These are phyloP conservation scores for Nautilus pompilius DNA, from an alignment of 1,140 invertebrate species.

Conservation along the genomic window DNA sequence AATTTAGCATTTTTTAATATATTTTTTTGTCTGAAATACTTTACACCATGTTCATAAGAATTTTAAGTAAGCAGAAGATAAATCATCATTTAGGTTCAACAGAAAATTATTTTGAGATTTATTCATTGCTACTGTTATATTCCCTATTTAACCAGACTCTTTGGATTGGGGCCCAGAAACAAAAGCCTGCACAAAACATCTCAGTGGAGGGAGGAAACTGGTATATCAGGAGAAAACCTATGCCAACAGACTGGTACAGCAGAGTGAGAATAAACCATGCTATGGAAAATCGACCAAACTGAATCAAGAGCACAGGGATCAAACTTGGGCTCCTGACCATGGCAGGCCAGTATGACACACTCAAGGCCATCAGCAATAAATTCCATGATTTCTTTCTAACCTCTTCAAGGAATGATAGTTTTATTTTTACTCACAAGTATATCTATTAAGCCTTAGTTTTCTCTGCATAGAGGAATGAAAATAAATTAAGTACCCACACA, in stretches of 20 bases:
- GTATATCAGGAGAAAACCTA: too few species aligned
- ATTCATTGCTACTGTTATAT: too few species aligned
- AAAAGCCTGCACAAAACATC: too few species aligned
- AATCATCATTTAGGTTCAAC: too few species aligned
- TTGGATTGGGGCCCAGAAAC: too few species aligned
- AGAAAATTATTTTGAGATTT: too few species aligned
- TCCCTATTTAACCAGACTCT: too few species aligned
- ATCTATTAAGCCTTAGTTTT: neutral
- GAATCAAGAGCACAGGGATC: neutral
- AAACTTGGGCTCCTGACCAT: neutral
- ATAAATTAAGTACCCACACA: conserved; percentile 35
- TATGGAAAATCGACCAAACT: too few species aligned
- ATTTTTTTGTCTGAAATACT: neutral
- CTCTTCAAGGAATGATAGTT: neutral
- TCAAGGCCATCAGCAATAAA: neutral
- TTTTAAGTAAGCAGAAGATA: neutral
- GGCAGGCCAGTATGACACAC: neutral
- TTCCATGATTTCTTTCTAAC: neutral
- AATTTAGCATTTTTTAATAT: neutral
- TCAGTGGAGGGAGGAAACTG: too few species aligned
- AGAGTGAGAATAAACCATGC: too few species aligned
- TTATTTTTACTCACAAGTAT: neutral
- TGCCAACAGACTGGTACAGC: too few species aligned
- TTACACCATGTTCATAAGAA: neutral
- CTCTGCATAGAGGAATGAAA: neutral